These are phyloP conservation scores for Charaxes varanes DNA, from an alignment of 1,140 invertebrate species.

Conservation along the genomic window DNA sequence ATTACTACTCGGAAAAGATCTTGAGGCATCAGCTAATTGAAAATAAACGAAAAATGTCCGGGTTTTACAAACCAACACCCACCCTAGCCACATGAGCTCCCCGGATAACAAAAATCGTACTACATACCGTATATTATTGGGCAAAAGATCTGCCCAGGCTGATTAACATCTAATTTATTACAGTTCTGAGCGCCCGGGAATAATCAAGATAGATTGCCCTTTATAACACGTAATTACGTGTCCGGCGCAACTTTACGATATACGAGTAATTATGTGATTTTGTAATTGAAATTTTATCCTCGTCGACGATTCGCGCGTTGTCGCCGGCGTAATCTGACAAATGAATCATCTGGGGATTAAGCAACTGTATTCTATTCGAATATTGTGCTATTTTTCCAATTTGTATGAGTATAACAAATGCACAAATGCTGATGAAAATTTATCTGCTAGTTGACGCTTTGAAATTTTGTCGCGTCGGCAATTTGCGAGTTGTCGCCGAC, in stretches of 20 bases:
- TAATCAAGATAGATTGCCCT: constrained; percentile 35
- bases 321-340: constrained; percentile 20
- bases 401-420: too few relatives aligned
- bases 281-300: constrained; percentile 25
- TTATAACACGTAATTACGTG: constrained; percentile 22
- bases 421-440: too few relatives aligned
- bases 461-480: too few relatives aligned
- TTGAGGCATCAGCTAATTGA: too few relatives aligned
- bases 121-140: constrained; percentile 29
- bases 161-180: constrained; percentile 48
- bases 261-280: constrained; percentile 7
- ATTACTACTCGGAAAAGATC: too few relatives aligned
- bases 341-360: constrained; percentile 22
- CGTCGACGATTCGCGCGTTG: constrained; percentile 20
- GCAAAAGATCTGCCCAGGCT: constrained; percentile 26
- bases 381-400: not conserved
- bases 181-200: constrained; percentile 26
- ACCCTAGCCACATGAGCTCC: constrained; percentile 22
- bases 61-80: too few relatives aligned
- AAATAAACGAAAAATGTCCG: too few relatives aligned
- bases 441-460: too few relatives aligned
- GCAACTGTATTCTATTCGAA: constrained; percentile 23
- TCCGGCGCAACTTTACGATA: constrained; percentile 8
- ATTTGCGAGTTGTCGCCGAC: too few relatives aligned
- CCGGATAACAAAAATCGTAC: constrained; percentile 23